Base-by-base conservation (phyloP, 2,888 invertebrate genomes). In the Microplitis manilae region DNA sequence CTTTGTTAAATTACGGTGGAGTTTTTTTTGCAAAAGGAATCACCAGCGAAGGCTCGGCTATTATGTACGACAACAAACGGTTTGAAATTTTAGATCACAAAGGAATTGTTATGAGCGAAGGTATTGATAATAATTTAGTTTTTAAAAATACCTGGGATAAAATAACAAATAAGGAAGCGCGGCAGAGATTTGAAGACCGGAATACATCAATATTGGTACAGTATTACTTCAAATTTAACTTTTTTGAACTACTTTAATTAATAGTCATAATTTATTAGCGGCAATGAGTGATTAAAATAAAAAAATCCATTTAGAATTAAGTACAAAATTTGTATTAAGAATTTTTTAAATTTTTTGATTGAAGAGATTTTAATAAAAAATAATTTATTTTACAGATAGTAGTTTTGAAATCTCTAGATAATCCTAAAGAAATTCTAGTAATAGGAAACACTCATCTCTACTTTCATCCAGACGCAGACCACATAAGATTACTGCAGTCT, bases 361-460 rank as follows among this genome's bases (percentile, higher is more conserved):
- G 2, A 30, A 30, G 4, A 30, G 4, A 30, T 30, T 30, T 30
- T 30, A 30, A 30, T 6, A 5, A n/a, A 41, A 62, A 20, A 20
- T 20, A 20, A 30, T 7, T 41, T 20, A 39, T 77, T 73, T 80
- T 85, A n/a, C 84, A 92, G 15, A 91, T 92, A 41, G 87, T 92
- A 9, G 60, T 41, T 75, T 89, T 96, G 41, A 91, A 93, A 83
- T 93, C 93, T 1, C 87, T 91, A 79, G 93, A 93, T 13, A 92
- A 92, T 77, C 90, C 91, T 2, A 90, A 91, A 77, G 92, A 94
- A 83, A 90, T 94, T 75, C 84, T 96, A 59, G 86, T 96, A 60
- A 91, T 94, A 80, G 97, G 94, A 15, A 98, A 97, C 87, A 97
- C 97, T 1, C 98, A 99, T 91, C 92, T 98, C 69, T 98, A 97